Conservation (phyloP, 1,140 invertebrate species). For the Drosophila suzukii region DNA sequence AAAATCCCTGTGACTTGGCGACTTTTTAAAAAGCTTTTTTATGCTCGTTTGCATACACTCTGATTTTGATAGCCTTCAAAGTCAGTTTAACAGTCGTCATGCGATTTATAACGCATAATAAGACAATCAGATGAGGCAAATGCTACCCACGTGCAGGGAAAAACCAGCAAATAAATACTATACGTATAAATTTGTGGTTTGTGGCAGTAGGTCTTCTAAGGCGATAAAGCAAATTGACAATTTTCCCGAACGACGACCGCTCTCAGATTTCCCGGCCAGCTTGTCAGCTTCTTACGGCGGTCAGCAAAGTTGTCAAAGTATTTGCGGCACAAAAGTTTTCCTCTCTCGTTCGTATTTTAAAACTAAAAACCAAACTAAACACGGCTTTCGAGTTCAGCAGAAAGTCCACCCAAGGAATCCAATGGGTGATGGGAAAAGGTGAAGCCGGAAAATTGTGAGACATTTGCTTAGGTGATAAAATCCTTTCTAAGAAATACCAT, state of each 20-base stretch:
- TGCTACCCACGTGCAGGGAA: constrained; percentile 30
- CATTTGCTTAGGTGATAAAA: constrained; percentile 10
- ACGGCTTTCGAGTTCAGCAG: constrained; percentile 17
- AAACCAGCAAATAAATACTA: constrained; percentile 8
- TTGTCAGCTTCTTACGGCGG: constrained; percentile 46
- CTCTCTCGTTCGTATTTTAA: constrained; percentile 24
- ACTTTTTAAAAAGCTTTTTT: constrained; percentile 75
- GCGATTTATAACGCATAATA: constrained; percentile 72
- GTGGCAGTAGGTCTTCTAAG: constrained; percentile 35
- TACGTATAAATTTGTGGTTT: not conserved
- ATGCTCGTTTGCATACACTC: constrained; percentile 77
- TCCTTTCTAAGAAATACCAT: constrained; percentile 32
- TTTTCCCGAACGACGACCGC: constrained; percentile 44
- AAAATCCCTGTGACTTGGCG: constrained; percentile 52
- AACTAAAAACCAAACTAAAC: constrained; percentile 70
- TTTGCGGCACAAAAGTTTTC: constrained; percentile 69
- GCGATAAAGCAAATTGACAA: constrained; percentile 72
- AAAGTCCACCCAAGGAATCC: constrained; percentile 33
- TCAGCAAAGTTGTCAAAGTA: constrained; percentile 53
- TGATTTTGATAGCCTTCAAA: constrained; percentile 68
- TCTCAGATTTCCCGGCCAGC: constrained; percentile 29
- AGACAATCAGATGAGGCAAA: constrained; percentile 57
- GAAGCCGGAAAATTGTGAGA: constrained; percentile 1
- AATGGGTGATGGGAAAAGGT: constrained; percentile 2
- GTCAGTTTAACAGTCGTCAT: constrained; percentile 73